These are phyloP conservation scores for Prionace glauca DNA, from an alignment of 2,797 vertebrate genomes.

Conservation along the genomic window DNA sequence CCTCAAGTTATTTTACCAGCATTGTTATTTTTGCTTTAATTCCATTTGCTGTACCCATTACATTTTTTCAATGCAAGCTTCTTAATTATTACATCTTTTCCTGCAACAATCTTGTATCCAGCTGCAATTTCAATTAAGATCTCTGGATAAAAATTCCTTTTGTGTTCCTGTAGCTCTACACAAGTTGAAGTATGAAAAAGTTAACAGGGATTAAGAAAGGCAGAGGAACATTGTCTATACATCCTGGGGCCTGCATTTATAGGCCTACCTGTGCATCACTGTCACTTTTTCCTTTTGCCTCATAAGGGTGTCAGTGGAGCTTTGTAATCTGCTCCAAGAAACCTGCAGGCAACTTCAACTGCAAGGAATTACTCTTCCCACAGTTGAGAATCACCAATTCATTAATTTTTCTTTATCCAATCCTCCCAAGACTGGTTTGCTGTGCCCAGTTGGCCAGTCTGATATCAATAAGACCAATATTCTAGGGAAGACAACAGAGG, in stretches of 20 bases:
- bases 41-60: background rate
- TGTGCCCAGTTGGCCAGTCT: background rate
- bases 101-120: background rate
- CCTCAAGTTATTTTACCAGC: background rate
- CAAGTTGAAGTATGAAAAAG: background rate
- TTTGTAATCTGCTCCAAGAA: background rate
- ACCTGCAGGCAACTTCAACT: background rate
- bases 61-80: background rate
- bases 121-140: too few species aligned
- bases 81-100: background rate
- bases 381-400: background rate
- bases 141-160: background rate
- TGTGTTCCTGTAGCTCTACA: background rate
- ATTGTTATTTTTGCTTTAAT: background rate
- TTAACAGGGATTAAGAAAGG: background rate
- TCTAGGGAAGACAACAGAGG: background rate
- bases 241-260: background rate
- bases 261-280: background rate
- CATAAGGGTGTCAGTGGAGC: background rate
- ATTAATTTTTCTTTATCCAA: background rate
- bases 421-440: background rate
- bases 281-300: background rate
- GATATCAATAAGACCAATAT: background rate
- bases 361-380: background rate
- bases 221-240: background rate